phyloP scores from a whole-genome alignment of 2,888 invertebrate species.

The Lithophane socia region DNA sequence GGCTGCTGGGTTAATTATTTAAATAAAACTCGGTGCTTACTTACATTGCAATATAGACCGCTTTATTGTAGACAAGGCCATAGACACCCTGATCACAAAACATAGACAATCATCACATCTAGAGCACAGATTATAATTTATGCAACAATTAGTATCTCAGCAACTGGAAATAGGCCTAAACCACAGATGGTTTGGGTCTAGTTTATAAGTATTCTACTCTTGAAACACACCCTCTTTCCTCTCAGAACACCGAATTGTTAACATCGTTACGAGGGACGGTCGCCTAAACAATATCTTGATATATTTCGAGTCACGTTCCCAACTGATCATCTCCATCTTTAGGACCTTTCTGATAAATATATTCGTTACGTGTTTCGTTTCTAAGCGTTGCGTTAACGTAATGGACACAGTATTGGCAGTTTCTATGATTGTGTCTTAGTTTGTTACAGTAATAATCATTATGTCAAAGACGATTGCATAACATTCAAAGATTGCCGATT shows the following conservation, averaged over 20 bases:
- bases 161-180: background rate
- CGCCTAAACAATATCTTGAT: conserved; percentile 34
- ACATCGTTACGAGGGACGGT: conserved; percentile 33
- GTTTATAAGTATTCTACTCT: conserved; percentile 31
- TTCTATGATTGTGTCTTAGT: conserved; percentile 11
- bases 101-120: no score
- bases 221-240: conserved; percentile 3
- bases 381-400: conserved; percentile 13
- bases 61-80: no score
- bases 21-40: no score
- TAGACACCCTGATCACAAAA: no score
- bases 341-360: conserved; percentile 42
- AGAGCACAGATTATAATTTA: no score
- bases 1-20: no score
- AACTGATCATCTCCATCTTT: conserved; percentile 55
- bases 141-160: background rate
- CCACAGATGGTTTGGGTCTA: background rate
- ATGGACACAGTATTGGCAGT: conserved; percentile 28
- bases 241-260: conserved; percentile 27
- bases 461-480: background rate
- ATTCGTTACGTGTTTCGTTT: conserved; percentile 51
- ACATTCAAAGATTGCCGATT: background rate
- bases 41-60: no score
- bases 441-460: background rate
- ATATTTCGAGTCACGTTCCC: conserved; percentile 57